Percentiles rank a stretch among this genome's conserved stretches.
Conservation (phyloP, 2,888 invertebrate species). For the Oscheius sp. region DNA sequence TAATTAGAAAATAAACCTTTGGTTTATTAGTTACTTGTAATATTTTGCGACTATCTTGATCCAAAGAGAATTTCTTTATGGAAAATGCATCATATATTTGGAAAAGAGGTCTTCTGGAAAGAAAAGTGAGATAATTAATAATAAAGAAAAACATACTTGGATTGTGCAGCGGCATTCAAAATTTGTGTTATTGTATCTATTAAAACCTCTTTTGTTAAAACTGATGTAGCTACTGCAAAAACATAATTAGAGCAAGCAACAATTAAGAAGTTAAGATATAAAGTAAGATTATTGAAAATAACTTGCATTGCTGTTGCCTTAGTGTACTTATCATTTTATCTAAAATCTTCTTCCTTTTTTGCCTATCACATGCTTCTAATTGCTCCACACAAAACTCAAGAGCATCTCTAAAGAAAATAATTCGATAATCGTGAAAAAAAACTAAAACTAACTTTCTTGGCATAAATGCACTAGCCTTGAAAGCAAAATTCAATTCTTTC, state of each 20-base stretch:
- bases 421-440: too few species aligned
- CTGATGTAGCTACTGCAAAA: not conserved
- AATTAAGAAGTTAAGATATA: too few species aligned
- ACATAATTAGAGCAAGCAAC: not conserved
- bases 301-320: constrained; percentile 53
- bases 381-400: constrained; percentile 43
- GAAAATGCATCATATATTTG: constrained; percentile 52
- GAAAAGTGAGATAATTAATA: not conserved
- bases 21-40: not conserved
- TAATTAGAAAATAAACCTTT: not conserved
- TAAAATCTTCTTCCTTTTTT: constrained; percentile 44
- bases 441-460: constrained; percentile 6
- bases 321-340: constrained; percentile 49
- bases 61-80: constrained; percentile 36
- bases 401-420: constrained; percentile 40
- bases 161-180: constrained; percentile 2
- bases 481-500: not conserved
- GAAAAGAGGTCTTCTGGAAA: constrained; percentile 45
- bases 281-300: too few species aligned
- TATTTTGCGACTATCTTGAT: constrained; percentile 44
- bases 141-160: constrained; percentile 13
- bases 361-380: constrained; percentile 43
- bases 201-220: constrained; percentile 19
- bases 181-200: constrained; percentile 22
- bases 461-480: constrained; percentile 15